These are phyloP conservation scores for Pollicipes pollicipes DNA, from an alignment of 1,140 invertebrate species.

Conservation along the genomic window DNA sequence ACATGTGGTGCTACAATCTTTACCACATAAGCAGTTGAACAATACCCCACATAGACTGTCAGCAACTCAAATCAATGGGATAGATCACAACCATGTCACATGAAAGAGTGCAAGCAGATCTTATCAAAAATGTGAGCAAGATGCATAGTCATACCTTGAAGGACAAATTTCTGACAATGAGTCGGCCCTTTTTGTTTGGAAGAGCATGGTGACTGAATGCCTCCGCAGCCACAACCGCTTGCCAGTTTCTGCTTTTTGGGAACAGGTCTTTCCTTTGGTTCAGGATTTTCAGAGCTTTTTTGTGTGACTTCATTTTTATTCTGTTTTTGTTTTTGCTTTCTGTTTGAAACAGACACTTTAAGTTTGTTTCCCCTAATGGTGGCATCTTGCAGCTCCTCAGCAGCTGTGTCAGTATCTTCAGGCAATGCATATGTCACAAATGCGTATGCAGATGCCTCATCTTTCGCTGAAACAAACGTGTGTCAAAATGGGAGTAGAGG, in stretches of 20 bases:
- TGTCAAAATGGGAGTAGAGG: not conserved
- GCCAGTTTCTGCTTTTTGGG: not conserved
- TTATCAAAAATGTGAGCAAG: too few species aligned
- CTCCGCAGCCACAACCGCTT: not conserved
- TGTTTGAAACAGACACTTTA: not conserved
- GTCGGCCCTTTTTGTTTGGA: not conserved
- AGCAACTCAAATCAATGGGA: too few species aligned
- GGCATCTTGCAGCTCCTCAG: not conserved
- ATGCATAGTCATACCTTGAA: conserved; percentile 8
- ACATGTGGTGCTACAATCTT: too few species aligned
- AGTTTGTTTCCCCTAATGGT: not conserved
- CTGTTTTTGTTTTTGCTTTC: not conserved
- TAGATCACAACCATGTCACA: too few species aligned
- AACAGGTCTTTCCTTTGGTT: not conserved
- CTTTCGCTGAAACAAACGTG: not conserved
- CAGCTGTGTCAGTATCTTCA: not conserved
- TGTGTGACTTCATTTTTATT: not conserved
- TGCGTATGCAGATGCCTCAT: not conserved
- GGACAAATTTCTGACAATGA: conserved; percentile 6
- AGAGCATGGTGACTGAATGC: not conserved
- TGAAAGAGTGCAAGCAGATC: too few species aligned
- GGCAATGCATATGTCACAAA: not conserved
- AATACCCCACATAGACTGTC: too few species aligned
- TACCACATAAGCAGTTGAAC: too few species aligned
- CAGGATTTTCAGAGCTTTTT: not conserved